phyloP scores from a whole-genome alignment of 2,888 invertebrate genomes.

The Tineola bisselliella region DNA sequence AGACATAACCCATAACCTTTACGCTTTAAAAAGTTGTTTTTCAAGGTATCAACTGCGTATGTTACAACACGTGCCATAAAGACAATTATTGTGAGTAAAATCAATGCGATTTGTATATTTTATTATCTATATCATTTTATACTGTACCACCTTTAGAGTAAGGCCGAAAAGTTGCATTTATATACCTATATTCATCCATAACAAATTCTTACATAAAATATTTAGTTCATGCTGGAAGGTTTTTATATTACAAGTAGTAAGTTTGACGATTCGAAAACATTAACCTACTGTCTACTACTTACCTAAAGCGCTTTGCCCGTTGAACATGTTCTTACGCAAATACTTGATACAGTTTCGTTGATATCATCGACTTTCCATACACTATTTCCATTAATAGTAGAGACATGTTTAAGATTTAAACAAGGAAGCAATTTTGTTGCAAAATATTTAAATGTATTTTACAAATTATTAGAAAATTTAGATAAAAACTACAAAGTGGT shows the following conservation, averaged over 20 bases:
- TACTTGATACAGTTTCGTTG: conserved; percentile 9
- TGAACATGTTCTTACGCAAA: conserved; percentile 11
- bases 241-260: conserved; percentile 1
- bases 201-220: conserved; percentile 10
- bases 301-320: conserved; percentile 1
- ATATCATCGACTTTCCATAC: conserved; percentile 8
- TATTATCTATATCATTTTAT: neutral
- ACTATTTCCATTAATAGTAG: neutral
- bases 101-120: neutral
- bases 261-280: conserved; percentile 11
- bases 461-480: too few species aligned
- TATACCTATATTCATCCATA: neutral
- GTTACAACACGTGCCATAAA: neutral
- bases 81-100: neutral
- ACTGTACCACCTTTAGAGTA: neutral
- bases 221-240: conserved; percentile 4
- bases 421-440: neutral
- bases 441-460: too few species aligned
- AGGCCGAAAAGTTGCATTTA: neutral
- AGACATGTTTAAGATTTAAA: neutral
- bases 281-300: conserved; percentile 11
- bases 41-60: neutral
- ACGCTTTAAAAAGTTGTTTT: neutral
- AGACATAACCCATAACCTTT: neutral
- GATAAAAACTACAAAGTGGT: neutral